phyloP scores from a whole-genome alignment of 2,797 vertebrate genomes.

The Leptodactylus fallax region DNA sequence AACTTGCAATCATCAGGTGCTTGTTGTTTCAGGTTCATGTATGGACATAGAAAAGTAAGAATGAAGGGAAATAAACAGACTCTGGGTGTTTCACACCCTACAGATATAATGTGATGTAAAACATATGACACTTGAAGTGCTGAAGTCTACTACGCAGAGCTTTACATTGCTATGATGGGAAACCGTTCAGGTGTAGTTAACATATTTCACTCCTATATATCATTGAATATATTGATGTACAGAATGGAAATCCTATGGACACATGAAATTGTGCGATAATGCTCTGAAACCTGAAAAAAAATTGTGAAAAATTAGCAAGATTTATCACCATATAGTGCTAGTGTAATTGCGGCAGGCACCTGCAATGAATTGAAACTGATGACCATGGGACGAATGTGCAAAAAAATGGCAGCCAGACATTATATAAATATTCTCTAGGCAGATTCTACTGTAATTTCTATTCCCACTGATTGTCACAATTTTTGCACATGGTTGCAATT shows the following conservation, averaged over 20 bases:
- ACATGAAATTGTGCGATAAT: not conserved
- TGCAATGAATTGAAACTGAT: too few species aligned
- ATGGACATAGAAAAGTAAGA: not conserved
- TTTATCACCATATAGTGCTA: too few species aligned
- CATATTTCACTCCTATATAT: not conserved
- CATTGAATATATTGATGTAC: not conserved
- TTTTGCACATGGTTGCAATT: too few species aligned
- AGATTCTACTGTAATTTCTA: too few species aligned
- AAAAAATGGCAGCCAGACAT: too few species aligned
- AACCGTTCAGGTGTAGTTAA: not conserved
- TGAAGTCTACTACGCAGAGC: not conserved
- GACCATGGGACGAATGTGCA: too few species aligned
- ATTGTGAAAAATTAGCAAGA: too few species aligned
- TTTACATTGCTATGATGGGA: not conserved
- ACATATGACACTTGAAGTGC: not conserved
- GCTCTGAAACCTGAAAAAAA: too few species aligned
- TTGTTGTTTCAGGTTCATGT: not conserved
- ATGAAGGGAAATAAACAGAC: not conserved
- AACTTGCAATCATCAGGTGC: conserved; percentile 10
- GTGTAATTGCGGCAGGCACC: too few species aligned
- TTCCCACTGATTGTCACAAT: too few species aligned
- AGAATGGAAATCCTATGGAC: too few species aligned
- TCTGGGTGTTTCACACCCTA: not conserved
- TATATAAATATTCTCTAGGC: too few species aligned
- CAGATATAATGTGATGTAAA: not conserved